phyloP scores from a whole-genome alignment of 2,797 vertebrate genomes.

The Typhlichthys eigenmanni region DNA sequence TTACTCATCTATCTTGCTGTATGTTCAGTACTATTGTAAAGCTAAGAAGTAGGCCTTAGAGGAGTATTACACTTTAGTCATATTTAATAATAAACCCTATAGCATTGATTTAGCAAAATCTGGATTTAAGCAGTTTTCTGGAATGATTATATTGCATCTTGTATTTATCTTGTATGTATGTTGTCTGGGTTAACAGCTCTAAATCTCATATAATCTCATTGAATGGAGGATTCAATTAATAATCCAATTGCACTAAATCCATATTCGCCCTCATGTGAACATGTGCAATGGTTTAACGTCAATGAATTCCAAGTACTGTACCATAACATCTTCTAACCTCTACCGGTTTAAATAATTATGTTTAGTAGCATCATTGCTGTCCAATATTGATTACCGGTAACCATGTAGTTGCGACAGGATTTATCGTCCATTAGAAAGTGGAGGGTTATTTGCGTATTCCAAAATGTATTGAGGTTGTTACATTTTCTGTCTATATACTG shows the following conservation, averaged over 20 bases:
- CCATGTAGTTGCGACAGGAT: no score
- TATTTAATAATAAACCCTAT: neutral
- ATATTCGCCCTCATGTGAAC: constrained; percentile 10
- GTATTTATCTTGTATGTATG: constrained; percentile 6
- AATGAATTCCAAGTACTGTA: neutral
- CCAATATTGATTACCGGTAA: no score
- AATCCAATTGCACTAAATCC: constrained; percentile 68
- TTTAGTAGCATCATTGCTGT: no score
- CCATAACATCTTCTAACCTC: neutral
- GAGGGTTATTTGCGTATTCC: no score
- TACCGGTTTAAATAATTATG: neutral
- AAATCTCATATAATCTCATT: constrained; percentile 68
- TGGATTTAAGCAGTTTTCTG: neutral
- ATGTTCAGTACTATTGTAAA: neutral
- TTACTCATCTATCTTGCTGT: neutral
- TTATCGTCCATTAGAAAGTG: no score
- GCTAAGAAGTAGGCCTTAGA: neutral
- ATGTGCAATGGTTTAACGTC: constrained; percentile 2
- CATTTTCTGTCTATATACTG: no score
- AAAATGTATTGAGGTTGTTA: no score
- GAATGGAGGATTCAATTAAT: constrained; percentile 63
- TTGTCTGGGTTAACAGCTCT: constrained; percentile 28
- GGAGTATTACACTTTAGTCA: neutral
- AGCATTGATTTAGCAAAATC: constrained; percentile 7
- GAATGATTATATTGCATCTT: no score